Evolutionary conservation across 2,888 invertebrate genomes (phyloP).

Genomic region (Clusia tigrina): DNA sequence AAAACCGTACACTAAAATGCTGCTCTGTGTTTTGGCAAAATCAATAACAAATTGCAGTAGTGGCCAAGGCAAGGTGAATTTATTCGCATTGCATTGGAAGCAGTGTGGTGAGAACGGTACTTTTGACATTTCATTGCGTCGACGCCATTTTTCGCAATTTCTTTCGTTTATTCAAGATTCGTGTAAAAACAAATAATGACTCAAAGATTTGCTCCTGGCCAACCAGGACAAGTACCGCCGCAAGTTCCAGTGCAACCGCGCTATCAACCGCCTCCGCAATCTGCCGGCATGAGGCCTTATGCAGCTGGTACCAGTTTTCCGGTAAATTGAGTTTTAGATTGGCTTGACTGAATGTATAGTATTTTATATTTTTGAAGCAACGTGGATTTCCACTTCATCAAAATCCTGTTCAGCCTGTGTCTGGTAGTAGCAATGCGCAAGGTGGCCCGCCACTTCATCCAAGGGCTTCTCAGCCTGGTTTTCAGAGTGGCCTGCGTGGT

Average conservation of each 20-base stretch:
- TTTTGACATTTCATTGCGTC: background rate
- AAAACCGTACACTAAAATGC: too few species aligned
- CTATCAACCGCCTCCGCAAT: slow-evolving; percentile 60
- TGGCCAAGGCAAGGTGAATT: background rate
- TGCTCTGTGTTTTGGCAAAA: too few species aligned
- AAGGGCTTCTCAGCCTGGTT: slow-evolving; percentile 65
- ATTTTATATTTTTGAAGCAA: slow-evolving; percentile 65
- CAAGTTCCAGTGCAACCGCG: slow-evolving; percentile 59
- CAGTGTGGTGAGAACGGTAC: background rate
- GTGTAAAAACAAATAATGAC: slow-evolving; percentile 45
- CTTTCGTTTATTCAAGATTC: slow-evolving; percentile 16
- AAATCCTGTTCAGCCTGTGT: slow-evolving; percentile 71
- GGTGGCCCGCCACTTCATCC: slow-evolving; percentile 68
- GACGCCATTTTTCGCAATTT: slow-evolving; percentile 48
- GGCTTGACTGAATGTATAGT: background rate
- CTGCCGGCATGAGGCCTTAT: slow-evolving; percentile 62
- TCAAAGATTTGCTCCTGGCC: slow-evolving; percentile 59
- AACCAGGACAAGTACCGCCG: slow-evolving; percentile 45
- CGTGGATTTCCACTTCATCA: slow-evolving; percentile 69
- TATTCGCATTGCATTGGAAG: background rate
- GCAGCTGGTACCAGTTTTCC: slow-evolving; percentile 74
- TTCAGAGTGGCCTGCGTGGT: slow-evolving; percentile 68
- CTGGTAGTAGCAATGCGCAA: slow-evolving; percentile 63
- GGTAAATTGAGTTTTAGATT: slow-evolving; percentile 68
- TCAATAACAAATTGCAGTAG: too few species aligned